A percentile compares a stretch with the other conserved stretches of the same genome.
These are phyloP conservation scores for Condylura cristata DNA, from an alignment of 2,113 vertebrate genomes.

Conservation along the genomic window DNA sequence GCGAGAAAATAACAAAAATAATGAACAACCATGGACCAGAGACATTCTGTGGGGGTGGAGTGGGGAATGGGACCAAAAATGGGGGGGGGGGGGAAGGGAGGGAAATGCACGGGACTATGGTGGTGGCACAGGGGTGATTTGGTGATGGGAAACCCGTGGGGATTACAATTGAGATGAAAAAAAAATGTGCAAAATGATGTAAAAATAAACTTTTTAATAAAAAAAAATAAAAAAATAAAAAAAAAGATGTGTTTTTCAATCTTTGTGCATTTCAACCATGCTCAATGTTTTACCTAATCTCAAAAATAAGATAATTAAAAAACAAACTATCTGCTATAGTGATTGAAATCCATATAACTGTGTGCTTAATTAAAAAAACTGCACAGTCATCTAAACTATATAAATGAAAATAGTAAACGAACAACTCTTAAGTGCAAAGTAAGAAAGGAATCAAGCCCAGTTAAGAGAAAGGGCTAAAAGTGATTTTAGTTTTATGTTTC, in stretches of 20 bases:
- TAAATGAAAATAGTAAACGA: not conserved
- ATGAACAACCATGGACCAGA: too few relatives aligned
- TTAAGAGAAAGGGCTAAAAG: not conserved
- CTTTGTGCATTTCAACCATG: not conserved
- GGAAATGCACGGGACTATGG: too few relatives aligned
- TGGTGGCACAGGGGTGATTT: too few relatives aligned
- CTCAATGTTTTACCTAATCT: not conserved
- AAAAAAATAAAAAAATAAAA: too few relatives aligned
- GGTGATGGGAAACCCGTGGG: too few relatives aligned
- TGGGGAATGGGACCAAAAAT: too few relatives aligned
- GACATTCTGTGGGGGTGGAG: too few relatives aligned
- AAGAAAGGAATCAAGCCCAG: not conserved
- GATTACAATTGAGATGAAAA: too few relatives aligned
- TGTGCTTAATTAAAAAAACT: not conserved
- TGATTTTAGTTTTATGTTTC: conserved; percentile 28
- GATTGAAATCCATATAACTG: not conserved
- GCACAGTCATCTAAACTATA: not conserved
- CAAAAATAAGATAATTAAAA: conserved; percentile 37
- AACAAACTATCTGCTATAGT: not conserved
- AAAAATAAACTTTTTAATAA: too few relatives aligned
- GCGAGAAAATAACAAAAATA: too few relatives aligned
- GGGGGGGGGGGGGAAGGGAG: too few relatives aligned
- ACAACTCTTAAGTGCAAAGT: not conserved
- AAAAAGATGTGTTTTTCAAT: not conserved
- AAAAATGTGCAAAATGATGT: too few relatives aligned